Conservation (phyloP, 2,113 vertebrate genomes). For the Pteruthius melanotis region DNA sequence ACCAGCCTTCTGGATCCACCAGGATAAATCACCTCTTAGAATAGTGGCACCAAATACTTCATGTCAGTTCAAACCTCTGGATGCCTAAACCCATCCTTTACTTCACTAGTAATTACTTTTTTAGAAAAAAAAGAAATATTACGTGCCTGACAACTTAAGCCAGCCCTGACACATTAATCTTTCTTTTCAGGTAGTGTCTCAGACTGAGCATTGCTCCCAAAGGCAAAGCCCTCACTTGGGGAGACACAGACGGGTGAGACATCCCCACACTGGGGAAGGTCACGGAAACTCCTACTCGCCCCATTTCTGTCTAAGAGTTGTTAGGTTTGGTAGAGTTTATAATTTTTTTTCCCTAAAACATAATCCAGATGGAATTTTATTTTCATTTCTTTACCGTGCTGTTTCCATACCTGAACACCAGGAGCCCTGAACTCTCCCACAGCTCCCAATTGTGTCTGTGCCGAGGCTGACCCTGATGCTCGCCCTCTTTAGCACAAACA, state of each 20-base stretch:
- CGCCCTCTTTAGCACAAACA: not conserved
- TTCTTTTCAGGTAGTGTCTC: not conserved
- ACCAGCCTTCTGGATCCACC: not conserved
- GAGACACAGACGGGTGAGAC: not conserved
- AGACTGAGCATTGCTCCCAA: not conserved
- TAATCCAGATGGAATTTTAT: not conserved
- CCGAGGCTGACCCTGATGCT: not conserved
- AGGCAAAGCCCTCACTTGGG: not conserved
- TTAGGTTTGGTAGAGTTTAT: not conserved
- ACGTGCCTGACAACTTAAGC: slow-evolving; percentile 37
- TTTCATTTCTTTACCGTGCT: not conserved
- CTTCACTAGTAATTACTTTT: slow-evolving; percentile 60
- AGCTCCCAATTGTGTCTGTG: not conserved
- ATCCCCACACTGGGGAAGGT: not conserved
- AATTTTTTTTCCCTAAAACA: not conserved
- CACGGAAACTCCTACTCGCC: not conserved
- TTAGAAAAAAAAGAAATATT: slow-evolving; percentile 46
- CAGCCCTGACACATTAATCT: slow-evolving; percentile 56
- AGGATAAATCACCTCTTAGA: slow-evolving; percentile 57
- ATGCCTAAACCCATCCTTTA: slow-evolving; percentile 47
- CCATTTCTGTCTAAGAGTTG: not conserved
- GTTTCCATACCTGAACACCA: not conserved
- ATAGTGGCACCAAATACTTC: slow-evolving; percentile 58
- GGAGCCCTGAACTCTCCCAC: not conserved
- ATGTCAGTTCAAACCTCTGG: slow-evolving; percentile 57